Evolutionary conservation across 2,888 invertebrate species (phyloP).

Genomic region (Podabrus alpinus): DNA sequence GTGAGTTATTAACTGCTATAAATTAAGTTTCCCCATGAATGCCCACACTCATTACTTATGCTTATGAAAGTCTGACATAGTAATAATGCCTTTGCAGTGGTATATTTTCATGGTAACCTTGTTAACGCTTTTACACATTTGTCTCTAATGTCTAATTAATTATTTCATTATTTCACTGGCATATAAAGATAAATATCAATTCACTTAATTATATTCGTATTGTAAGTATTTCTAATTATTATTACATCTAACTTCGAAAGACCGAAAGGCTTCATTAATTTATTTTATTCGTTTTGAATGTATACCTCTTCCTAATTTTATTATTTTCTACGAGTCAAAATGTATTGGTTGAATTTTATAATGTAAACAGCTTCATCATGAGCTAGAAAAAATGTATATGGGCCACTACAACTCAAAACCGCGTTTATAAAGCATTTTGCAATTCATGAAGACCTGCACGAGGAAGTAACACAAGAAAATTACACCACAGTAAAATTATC

Average conservation of each 20-base stretch:
- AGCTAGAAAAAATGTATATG: neutral
- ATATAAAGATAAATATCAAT: constrained; percentile 14
- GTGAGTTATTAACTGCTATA: constrained; percentile 44
- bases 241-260: neutral
- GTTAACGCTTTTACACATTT: constrained; percentile 26
- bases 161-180: constrained; percentile 18
- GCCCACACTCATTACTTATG: constrained; percentile 42
- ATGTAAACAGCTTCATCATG: neutral
- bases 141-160: constrained; percentile 25
- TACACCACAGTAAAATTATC: neutral
- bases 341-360: neutral
- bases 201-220: constrained; percentile 12
- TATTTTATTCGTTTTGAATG: neutral
- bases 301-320: neutral
- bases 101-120: constrained; percentile 29
- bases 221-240: constrained; percentile 4
- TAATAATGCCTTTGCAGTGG: constrained; percentile 38
- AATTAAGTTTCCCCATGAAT: constrained; percentile 41
- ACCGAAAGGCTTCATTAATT: neutral
- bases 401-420: neutral
- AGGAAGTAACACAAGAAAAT: neutral
- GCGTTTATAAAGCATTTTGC: neutral
- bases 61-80: constrained; percentile 42
- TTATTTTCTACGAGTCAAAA: neutral
- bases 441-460: neutral